phyloP scores from a whole-genome alignment of 2,113 vertebrate genomes.

The Mustelus asterias region DNA sequence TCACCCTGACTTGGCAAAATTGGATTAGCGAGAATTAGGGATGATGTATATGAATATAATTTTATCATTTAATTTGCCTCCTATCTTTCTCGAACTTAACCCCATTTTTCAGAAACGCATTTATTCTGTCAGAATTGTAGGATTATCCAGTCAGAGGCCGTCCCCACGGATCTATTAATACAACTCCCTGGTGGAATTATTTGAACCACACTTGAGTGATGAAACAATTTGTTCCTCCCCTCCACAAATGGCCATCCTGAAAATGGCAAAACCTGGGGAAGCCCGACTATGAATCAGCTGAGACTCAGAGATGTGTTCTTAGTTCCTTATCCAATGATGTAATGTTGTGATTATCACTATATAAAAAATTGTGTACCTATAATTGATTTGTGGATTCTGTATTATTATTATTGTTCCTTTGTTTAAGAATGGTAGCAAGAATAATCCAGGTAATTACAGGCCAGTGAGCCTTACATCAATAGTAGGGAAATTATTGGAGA shows the following conservation, averaged over 20 bases:
- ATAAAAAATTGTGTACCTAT: neutral
- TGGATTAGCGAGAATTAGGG: neutral
- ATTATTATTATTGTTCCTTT: too few relatives aligned
- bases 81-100: neutral
- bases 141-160: neutral
- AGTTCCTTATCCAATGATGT: neutral
- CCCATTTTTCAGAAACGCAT: neutral
- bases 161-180: neutral
- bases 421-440: too few relatives aligned
- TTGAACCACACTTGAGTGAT: slow-evolving; percentile 8
- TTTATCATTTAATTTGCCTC: neutral
- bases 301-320: neutral
- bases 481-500: too few relatives aligned
- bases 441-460: too few relatives aligned
- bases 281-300: neutral
- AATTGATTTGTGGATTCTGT: neutral
- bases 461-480: too few relatives aligned
- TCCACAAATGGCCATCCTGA: neutral
- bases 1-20: neutral
- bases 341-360: neutral
- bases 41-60: neutral
- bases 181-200: slow-evolving; percentile 2
- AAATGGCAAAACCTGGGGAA: neutral
- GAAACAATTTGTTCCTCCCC: neutral
- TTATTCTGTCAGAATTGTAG: neutral